These are phyloP conservation scores for Phoebastria nigripes DNA, from an alignment of 2,797 vertebrate species.

Conservation along the genomic window DNA sequence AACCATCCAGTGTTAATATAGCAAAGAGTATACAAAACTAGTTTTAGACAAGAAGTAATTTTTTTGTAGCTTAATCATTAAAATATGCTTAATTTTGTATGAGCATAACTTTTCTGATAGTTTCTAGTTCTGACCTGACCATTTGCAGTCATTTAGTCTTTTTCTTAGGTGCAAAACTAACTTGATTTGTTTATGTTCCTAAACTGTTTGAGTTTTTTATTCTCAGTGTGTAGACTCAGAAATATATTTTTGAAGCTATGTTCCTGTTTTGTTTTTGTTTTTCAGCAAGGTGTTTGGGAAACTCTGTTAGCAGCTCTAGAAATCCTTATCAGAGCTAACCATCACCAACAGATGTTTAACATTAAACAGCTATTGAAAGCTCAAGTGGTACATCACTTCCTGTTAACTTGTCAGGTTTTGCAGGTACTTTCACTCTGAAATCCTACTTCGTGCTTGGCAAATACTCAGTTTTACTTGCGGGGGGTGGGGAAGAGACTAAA, in stretches of 20 bases:
- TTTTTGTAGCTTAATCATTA: not conserved
- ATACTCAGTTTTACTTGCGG: not conserved
- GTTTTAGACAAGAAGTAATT: not conserved
- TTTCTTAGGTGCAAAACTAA: not conserved
- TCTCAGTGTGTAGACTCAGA: not conserved
- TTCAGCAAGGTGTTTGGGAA: conserved; percentile 92
- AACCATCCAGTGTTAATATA: not conserved
- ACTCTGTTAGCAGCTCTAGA: conserved; percentile 89
- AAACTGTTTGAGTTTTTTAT: not conserved
- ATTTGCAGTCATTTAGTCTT: not conserved
- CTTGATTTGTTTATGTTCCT: not conserved
- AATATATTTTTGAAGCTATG: not conserved
- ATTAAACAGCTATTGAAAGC: conserved; percentile 92
- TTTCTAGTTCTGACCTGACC: not conserved
- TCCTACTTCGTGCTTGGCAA: not conserved
- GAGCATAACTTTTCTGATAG: not conserved
- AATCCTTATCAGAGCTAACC: conserved; percentile 90
- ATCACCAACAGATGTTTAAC: conserved; percentile 93
- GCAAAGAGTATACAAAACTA: not conserved
- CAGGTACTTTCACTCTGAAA: conserved; percentile 79
- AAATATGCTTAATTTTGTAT: not conserved
- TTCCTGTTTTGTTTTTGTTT: not conserved
- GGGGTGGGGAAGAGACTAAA: not conserved
- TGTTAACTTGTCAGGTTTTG: conserved; percentile 93
- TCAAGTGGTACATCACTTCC: conserved; percentile 89